These are phyloP conservation scores for Periparus ater DNA, from an alignment of 2,797 vertebrate species.

Conservation along the genomic window DNA sequence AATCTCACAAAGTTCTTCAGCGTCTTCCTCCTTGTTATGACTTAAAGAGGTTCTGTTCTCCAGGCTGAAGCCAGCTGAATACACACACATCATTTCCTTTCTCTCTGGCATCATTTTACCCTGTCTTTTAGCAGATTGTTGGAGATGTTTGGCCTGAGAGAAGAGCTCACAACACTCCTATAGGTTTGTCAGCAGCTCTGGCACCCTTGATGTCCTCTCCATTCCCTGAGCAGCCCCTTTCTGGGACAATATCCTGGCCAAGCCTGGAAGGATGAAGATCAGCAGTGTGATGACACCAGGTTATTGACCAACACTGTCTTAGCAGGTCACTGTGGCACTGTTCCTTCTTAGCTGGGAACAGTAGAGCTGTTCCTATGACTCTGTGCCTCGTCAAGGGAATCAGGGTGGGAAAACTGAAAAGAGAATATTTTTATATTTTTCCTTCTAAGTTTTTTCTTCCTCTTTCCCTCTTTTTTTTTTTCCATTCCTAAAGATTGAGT, in stretches of 20 bases:
- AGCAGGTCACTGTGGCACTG: background rate
- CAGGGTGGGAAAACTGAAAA: constrained; percentile 1
- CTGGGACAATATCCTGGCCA: background rate
- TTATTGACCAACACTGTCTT: background rate
- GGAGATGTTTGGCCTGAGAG: background rate
- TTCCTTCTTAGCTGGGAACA: background rate
- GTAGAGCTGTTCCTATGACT: background rate
- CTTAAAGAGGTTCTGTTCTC: background rate
- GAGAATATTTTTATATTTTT: constrained; percentile 45
- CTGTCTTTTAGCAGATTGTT: background rate
- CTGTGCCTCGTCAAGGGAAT: background rate
- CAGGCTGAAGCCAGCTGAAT: background rate
- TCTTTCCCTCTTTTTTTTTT: constrained; percentile 52
- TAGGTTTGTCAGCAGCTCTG: background rate
- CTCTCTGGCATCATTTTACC: background rate
- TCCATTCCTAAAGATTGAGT: constrained; percentile 74
- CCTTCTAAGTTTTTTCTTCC: background rate
- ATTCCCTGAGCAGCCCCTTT: background rate
- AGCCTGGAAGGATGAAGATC: background rate
- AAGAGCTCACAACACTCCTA: background rate
- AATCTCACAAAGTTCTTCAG: background rate
- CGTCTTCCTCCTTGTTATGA: background rate
- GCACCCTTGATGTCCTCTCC: background rate
- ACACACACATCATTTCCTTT: background rate
- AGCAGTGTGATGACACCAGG: background rate